Base-by-base conservation (phyloP, 2,797 vertebrate genomes). In the Takifugu ocellatus region DNA sequence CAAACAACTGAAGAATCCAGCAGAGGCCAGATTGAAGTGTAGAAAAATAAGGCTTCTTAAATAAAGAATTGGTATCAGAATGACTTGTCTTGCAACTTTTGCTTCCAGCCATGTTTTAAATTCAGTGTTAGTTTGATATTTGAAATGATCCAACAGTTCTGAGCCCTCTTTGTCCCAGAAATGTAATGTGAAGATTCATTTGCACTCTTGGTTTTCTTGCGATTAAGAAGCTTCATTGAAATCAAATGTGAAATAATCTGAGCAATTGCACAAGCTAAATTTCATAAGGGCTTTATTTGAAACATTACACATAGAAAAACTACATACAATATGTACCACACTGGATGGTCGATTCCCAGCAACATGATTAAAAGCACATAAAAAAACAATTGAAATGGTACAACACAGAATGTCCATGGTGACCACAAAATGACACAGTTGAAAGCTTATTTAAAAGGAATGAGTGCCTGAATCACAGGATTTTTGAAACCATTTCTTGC, bases 261-360 rank as follows among this genome's bases (percentile, higher is more conserved):
- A 15, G 12, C 14, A 44, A 5, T n/a, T 16, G 14, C 14, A 16
- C 2, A 44, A 44, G 16, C 5, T n/a, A 46, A n/a, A 85, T 87
- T 88, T 86, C 59, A 84, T 90, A 90, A 93, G 93, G 91, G 89
- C 92, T 98, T 98, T 97, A 98, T 96, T 98, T 94, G 92, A 95
- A 97, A 96, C 95, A 93, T 95, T 94, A 94, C 92, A 94, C 92
- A 97, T 97, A 97, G 93, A 97, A 97, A 96, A 98, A 94, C 94
- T 95, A 97, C 94, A 93, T 94, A 94, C 93, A 95, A 92, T 92
- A 91, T 89, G 87, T 89, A 78, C 89, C 90, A 92, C 91, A 78
- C 69, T 74, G 85, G 87, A 89, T 87, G 83, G 90, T 82, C 77
- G 89, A 84, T 84, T 90, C 78, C 82, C 78, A 87, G 84, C 84